Percentiles rank a stretch among this genome's conserved stretches.
These are phyloP conservation scores for Bibio marci DNA, from an alignment of 2,888 invertebrate genomes.

Conservation along the genomic window DNA sequence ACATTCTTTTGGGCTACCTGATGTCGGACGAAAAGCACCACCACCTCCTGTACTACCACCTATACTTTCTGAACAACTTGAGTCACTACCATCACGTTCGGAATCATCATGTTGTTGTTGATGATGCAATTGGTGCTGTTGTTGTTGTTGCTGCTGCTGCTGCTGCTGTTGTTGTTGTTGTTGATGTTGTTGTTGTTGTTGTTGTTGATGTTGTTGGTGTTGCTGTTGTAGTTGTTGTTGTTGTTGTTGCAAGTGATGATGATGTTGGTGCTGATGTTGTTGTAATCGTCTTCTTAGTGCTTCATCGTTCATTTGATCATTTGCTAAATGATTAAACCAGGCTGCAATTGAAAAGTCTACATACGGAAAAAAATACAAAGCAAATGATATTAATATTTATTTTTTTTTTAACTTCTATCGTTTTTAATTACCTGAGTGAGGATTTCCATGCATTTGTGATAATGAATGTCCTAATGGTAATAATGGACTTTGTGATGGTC, in stretches of 20 bases:
- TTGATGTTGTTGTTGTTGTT: too few relatives aligned
- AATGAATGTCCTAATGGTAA: constrained; percentile 36
- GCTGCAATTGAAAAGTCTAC: constrained; percentile 26
- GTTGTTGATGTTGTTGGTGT: constrained; percentile 29
- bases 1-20: constrained; percentile 36
- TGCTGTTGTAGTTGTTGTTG: constrained; percentile 23
- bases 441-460: constrained; percentile 31
- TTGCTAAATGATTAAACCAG: constrained; percentile 44
- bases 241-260: constrained; percentile 35
- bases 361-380: too few relatives aligned
- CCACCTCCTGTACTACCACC: constrained; percentile 20
- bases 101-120: constrained; percentile 43
- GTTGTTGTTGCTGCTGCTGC: constrained; percentile 26
- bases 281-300: constrained; percentile 7
- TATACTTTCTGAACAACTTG: constrained; percentile 51
- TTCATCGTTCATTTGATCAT: constrained; percentile 20
- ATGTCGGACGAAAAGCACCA: constrained; percentile 30
- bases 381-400: constrained; percentile 11
- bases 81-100: constrained; percentile 50
- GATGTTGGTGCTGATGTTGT: constrained; percentile 33
- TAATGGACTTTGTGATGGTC: constrained; percentile 67
- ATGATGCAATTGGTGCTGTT: too few relatives aligned
- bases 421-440: constrained; percentile 31
- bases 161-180: constrained; percentile 10
- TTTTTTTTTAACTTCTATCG: too few relatives aligned